These are phyloP conservation scores for Takifugu ocellatus DNA, from an alignment of 2,797 vertebrate species.

Conservation along the genomic window DNA sequence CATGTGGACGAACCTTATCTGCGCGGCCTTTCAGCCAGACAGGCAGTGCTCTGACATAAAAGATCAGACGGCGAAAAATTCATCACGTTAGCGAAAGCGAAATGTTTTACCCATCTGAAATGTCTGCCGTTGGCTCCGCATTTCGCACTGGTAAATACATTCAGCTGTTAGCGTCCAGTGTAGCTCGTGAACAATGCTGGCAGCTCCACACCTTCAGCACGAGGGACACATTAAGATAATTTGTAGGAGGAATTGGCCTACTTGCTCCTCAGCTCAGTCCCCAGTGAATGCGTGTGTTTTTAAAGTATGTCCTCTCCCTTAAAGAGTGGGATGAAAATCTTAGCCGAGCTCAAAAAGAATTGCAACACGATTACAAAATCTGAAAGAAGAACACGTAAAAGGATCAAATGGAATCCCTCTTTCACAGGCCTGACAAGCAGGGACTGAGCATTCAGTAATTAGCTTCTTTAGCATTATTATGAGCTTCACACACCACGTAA, in stretches of 20 bases:
- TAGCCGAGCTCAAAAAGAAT: conserved; percentile 17
- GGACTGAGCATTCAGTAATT: no score
- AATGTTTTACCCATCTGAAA: conserved; percentile 14
- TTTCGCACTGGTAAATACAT: conserved; percentile 58
- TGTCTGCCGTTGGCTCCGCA: conserved; percentile 27
- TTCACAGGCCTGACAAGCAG: no score
- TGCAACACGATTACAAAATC: conserved; percentile 24
- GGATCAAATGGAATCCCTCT: conserved; percentile 1
- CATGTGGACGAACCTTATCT: conserved; percentile 2
- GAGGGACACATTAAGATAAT: conserved; percentile 65
- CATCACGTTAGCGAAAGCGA: no score
- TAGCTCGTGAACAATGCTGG: conserved; percentile 70
- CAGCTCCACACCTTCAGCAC: conserved; percentile 62
- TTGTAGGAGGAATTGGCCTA: conserved; percentile 61
- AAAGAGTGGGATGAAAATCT: conserved; percentile 31
- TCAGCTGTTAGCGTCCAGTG: conserved; percentile 63
- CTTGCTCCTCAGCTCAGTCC: conserved; percentile 39
- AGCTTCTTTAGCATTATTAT: not conserved
- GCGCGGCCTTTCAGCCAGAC: no score
- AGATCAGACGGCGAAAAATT: no score
- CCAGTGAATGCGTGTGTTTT: conserved; percentile 23
- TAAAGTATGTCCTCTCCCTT: conserved; percentile 38
- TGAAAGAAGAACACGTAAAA: not conserved
- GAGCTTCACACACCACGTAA: not conserved
- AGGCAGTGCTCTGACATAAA: no score